Percentiles rank a stretch among this genome's conserved stretches.
phyloP scores from a whole-genome alignment of 2,113 vertebrate species.

The Morone saxatilis region DNA sequence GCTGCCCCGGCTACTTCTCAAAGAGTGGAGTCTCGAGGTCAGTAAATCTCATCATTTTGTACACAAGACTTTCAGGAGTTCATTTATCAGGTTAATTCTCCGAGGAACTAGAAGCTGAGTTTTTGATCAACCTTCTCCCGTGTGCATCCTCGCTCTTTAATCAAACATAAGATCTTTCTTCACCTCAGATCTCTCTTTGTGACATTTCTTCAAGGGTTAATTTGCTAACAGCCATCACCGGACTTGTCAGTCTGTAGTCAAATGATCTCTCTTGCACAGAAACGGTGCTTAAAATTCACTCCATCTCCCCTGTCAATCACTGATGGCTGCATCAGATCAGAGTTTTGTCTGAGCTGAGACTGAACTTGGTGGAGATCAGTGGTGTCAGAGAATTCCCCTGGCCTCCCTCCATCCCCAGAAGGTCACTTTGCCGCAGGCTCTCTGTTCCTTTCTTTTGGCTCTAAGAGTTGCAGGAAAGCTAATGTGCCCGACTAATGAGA shows the following conservation, averaged over 20 bases:
- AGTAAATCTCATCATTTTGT: slow-evolving; percentile 35
- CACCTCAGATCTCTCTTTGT: slow-evolving; percentile 58
- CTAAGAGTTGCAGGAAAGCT: slow-evolving; percentile 63
- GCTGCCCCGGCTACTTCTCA: slow-evolving; percentile 38
- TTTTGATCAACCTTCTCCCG: slow-evolving; percentile 48
- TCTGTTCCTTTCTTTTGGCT: slow-evolving; percentile 70
- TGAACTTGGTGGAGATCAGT: slow-evolving; percentile 78
- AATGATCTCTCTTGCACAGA: slow-evolving; percentile 56
- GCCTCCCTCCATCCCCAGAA: slow-evolving; percentile 77
- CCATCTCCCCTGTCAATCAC: slow-evolving; percentile 74
- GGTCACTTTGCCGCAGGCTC: slow-evolving; percentile 84
- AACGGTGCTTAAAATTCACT: slow-evolving; percentile 69
- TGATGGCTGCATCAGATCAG: slow-evolving; percentile 73
- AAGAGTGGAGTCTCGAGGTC: slow-evolving; percentile 19
- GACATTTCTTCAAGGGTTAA: slow-evolving; percentile 68
- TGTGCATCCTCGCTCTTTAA: slow-evolving; percentile 51
- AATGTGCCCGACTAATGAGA: slow-evolving; percentile 74
- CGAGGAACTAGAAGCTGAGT: slow-evolving; percentile 7
- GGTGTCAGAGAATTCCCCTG: slow-evolving; percentile 78
- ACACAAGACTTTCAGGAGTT: slow-evolving; percentile 41
- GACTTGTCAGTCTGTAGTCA: slow-evolving; percentile 67
- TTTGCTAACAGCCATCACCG: slow-evolving; percentile 64
- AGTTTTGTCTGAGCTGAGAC: slow-evolving; percentile 73
- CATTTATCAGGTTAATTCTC: slow-evolving; percentile 47
- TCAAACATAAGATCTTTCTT: slow-evolving; percentile 55